Base-by-base conservation (phyloP, 1,140 invertebrate species). In the Drosophila elegans region DNA sequence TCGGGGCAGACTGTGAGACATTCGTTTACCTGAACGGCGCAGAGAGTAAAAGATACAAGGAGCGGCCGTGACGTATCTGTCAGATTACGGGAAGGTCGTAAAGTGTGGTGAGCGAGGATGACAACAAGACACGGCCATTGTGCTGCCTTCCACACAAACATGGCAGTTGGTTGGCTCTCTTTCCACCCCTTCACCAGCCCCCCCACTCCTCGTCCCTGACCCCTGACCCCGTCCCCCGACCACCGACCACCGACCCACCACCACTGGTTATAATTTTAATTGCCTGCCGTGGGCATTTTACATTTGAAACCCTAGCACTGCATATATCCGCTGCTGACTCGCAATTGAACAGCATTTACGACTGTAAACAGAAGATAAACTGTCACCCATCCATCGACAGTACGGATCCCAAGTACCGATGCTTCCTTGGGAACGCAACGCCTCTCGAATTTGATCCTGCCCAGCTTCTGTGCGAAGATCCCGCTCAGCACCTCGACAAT, bases 351-450 rank as follows among this genome's bases (percentile, higher is more conserved):
- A 56, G 67, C 90, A 60, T 91, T 91, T 91, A 90, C 77, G 90
- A 91, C 85, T 88, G 90, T 91, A 91, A 91, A 91, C 90, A 91
- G 55, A 86, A 61, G 79, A 91, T 82, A 88, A 91, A 91, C 77
- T 91, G 90, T 91, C 85, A 57, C 39, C 63, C 68, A 69, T 56
- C 59, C 57, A 36, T 68, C 46, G 49, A 29, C 78, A 56, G 61
- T 51, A 11, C 27, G 49, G 60, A 59, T 49, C 49, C 69, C 63
- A 81, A 78, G 60, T 81, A 7, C 29, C 29, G 6, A 2, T 5
- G 69, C 54, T 62, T 59, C 68, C 81, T 84, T 84, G 74, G 66
- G 71, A 69, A 63, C 39, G 38, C 16, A 45, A 34, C 48, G 44
- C 48, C 52, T 77, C 63, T 61, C 52, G 76, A 89, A 88, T 83